Base-by-base conservation (phyloP, 1,140 invertebrate genomes). In the Dendroctonus valens region DNA sequence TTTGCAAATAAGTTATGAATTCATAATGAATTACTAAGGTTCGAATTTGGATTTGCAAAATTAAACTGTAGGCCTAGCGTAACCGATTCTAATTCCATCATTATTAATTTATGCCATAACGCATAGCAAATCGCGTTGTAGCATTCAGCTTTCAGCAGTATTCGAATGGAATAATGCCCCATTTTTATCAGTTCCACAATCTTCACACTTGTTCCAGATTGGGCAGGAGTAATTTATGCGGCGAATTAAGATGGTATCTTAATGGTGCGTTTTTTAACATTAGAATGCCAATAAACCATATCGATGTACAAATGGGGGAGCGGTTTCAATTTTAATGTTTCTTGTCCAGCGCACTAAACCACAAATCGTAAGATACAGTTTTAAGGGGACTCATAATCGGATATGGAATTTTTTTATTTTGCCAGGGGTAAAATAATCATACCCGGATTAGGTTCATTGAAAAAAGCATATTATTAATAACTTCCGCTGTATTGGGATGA, bases 351-450 rank as follows among this genome's bases (percentile, higher is more conserved):
- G 59, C 49, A 53, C 50, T 62, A 62, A 62, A 53, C 59, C 59
- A 41, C 59, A 62, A 62, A 62, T 62, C 50, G 59, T 62, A 62
- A 62, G 59, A 62, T 62, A 53, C 40, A 53, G 26, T 62, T 62
- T 53, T 62, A 41, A 52, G 50, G 44, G 59, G 39, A 41, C n/a
- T 26, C 44, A 49, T 62, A 62, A 62, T 52, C 59, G 14, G 59
- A 62, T 62, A 14, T 7, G 37, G 7, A n/a, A 12, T 15, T 62
- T 62, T 62, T 52, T 52, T 62, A 62, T 62, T 62, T 50, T 15
- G 41, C 11, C 7, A 7, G 42, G 57, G 57, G 41, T 46, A 44
- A 59, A 55, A 55, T 55, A 40, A 41, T 26, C 44, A 46, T 40
- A 44, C 8, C 12, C 14, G 41, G 57, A 59, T 46, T 59, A 59